phyloP scores from a whole-genome alignment of 2,888 invertebrate genomes.

The Melipona bicolor region DNA sequence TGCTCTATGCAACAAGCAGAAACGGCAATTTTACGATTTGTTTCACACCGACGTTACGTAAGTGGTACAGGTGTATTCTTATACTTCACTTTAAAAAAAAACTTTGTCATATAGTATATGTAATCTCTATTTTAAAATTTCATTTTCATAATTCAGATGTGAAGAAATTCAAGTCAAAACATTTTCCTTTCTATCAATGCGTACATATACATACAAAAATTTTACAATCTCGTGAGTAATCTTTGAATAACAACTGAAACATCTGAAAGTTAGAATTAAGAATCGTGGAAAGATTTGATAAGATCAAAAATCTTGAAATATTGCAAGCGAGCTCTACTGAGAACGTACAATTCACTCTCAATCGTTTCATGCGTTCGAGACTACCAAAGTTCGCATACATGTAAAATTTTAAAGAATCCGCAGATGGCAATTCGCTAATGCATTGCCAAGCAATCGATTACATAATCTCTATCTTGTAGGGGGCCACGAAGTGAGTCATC shows the following conservation, averaged over 20 bases:
- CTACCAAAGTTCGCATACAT: background rate
- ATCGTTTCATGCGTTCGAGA: background rate
- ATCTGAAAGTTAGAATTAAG: background rate
- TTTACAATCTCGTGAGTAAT: background rate
- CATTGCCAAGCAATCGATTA: slow-evolving; percentile 43
- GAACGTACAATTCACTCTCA: slow-evolving; percentile 1
- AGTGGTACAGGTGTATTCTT: slow-evolving; percentile 4
- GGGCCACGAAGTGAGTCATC: slow-evolving; percentile 54
- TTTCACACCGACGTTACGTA: slow-evolving; percentile 35
- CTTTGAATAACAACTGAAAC: slow-evolving; percentile 14
- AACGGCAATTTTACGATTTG: slow-evolving; percentile 38
- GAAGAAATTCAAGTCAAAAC: background rate
- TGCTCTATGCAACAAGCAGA: slow-evolving; percentile 1
- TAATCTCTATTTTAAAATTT: background rate
- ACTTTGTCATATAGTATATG: background rate
- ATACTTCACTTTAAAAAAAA: background rate
- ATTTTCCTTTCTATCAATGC: background rate
- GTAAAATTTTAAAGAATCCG: slow-evolving; percentile 16
- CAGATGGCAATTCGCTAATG: slow-evolving; percentile 30
- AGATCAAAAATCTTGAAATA: too few relatives aligned
- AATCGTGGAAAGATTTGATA: background rate
- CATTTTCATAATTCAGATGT: background rate
- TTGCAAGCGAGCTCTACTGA: background rate
- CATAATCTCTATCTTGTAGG: slow-evolving; percentile 45
- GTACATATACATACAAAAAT: background rate